phyloP scores from a whole-genome alignment of 1,140 invertebrate species.

The Saccostrea glomerata region DNA sequence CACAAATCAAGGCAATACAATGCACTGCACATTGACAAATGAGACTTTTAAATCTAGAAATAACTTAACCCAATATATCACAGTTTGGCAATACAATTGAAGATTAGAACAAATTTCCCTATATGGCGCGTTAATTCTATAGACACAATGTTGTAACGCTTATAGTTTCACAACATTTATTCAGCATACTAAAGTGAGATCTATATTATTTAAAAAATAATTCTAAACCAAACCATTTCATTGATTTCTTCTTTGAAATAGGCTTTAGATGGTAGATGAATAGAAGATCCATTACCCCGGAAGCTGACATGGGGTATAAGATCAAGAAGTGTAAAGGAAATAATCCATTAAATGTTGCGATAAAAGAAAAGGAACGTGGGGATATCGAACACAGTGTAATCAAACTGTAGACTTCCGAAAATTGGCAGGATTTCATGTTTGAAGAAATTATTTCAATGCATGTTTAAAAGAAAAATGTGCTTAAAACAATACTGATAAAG shows the following conservation, averaged over 20 bases:
- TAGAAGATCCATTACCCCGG: neutral
- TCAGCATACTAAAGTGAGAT: neutral
- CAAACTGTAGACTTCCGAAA: neutral
- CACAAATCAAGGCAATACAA: neutral
- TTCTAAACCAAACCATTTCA: neutral
- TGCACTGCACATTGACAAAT: neutral
- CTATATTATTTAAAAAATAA: neutral
- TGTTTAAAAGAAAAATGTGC: neutral
- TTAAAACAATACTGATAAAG: conserved; percentile 12
- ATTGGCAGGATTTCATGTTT: conserved; percentile 16
- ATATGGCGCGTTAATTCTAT: neutral
- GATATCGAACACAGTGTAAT: neutral
- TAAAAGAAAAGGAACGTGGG: neutral
- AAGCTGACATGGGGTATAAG: neutral
- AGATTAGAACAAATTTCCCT: conserved; percentile 21
- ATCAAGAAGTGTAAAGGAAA: neutral
- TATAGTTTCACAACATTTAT: neutral
- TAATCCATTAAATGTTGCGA: neutral
- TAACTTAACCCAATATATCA: conserved; percentile 1
- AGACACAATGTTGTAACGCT: neutral
- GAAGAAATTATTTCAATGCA: neutral
- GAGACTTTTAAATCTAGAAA: conserved; percentile 26
- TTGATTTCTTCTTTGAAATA: conserved; percentile 2
- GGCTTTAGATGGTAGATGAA: neutral
- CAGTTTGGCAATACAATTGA: neutral